Base-by-base conservation (phyloP, 2,113 vertebrate genomes). In the Brachyhypopomus gauderio region DNA sequence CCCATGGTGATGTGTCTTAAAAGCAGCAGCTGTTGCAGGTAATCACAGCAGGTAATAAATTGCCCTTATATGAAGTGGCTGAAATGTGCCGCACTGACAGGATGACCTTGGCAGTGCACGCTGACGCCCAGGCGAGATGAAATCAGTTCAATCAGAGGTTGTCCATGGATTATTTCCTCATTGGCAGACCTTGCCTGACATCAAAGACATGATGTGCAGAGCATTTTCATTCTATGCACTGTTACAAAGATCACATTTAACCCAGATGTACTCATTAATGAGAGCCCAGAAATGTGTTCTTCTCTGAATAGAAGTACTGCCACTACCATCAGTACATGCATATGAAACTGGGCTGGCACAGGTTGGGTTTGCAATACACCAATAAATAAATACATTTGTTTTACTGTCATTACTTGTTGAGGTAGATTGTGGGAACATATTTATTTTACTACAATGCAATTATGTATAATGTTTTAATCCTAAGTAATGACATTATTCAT, bases 131-230 rank as follows among this genome's bases (percentile, higher is more conserved):
- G 38, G 36, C 34, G n/a, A 41, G 38, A 70, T 41, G 36, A 41
- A 70, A 58, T 59, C 9, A 74, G 48, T 74, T 73, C 56, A 74
- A 36, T 58, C 72, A 58, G 72, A 58, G 72, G 34, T 74, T 56
- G 73, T 41, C 34, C 56, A 16, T 12, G 72, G 30, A 63, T 75
- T 75, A 41, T 41, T 62, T 75, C 20, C 58, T 25, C 16, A 23
- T n/a, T 4, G 8, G 25, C 34, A 25, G 56, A 62, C 4, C 34
- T 17, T 45, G 56, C 74, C 19, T 62, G 66, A 41, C 36, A 22
- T 70, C 16, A 23, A 34, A 11, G 19, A 70, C 19, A 7, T 22
- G 64, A 34, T 20, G 27, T 67, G 64, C 30, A 36, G 27, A 67
- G 30, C 30, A 36, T 36, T 52, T 16, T 34, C 64, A 36, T 36